phyloP scores from a whole-genome alignment of 2,888 invertebrate genomes.

The Tetragnatha montana region DNA sequence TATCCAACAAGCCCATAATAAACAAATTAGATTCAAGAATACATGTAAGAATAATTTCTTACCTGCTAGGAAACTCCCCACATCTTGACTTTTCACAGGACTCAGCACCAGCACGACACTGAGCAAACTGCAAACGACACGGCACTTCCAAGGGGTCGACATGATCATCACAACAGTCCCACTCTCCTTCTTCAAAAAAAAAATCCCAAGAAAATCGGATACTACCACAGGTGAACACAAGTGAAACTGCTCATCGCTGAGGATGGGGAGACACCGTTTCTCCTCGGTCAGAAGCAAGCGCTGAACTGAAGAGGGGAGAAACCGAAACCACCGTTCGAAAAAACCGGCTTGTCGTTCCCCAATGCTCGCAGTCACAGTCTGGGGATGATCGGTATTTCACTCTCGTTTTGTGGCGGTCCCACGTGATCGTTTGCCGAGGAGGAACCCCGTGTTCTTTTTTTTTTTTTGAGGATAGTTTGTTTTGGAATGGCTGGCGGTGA shows the following conservation, averaged over 20 bases:
- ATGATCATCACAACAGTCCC: slow-evolving; percentile 3
- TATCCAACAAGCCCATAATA: too few species aligned
- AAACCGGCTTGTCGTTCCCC: slow-evolving; percentile 41
- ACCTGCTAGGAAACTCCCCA: slow-evolving; percentile 64
- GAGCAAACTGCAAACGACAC: slow-evolving; percentile 23
- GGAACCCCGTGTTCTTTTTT: background rate
- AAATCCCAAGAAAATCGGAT: background rate
- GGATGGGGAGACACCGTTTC: slow-evolving; percentile 12
- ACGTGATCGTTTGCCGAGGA: slow-evolving; percentile 1
- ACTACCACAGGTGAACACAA: background rate
- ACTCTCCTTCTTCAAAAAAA: background rate
- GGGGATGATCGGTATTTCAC: slow-evolving; percentile 38
- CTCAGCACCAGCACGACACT: slow-evolving; percentile 25
- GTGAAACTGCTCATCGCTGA: background rate
- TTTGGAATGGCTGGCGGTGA: background rate
- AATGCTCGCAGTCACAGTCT: slow-evolving; percentile 9
- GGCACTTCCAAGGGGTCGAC: background rate
- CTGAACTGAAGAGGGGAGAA: slow-evolving; percentile 25
- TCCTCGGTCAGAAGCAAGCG: slow-evolving; percentile 24
- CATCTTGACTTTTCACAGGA: slow-evolving; percentile 45
- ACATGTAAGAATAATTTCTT: background rate
- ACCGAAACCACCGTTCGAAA: slow-evolving; percentile 4
- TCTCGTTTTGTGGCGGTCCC: slow-evolving; percentile 38
- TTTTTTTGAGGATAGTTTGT: slow-evolving; percentile 5
- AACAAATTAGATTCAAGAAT: too few species aligned